Base-by-base conservation (phyloP, 2,113 vertebrate species). In the Trogon surrucura region DNA sequence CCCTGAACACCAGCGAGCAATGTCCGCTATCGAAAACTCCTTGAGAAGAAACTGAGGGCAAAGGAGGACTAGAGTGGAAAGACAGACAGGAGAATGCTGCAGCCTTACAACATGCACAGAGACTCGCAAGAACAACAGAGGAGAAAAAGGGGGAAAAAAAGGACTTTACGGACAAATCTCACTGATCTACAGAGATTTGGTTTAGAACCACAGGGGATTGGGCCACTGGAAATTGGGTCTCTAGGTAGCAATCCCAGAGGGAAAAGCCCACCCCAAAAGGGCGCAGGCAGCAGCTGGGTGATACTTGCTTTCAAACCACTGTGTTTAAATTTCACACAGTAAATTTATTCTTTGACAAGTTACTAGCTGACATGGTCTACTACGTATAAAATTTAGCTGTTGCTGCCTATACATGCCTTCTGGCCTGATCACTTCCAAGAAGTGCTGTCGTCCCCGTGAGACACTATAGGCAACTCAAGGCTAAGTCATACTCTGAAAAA, bases 1-100 rank as follows among this genome's bases (percentile, higher is more conserved):
- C 54, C 32, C 48, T 4, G 32, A 47, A 13, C 3, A 5, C 32
- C 64, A 56, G 45, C 0, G 0, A 51, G 45, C 34, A 69, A 44
- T 47, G 41, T 53, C 16, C 38, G 7, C 53, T 20, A 26, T 44
- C 5, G 38, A 71, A 56, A 81, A 89, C 30, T 44, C 56, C 44
- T 32, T 32, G 32, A 89, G 56, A 83, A 72, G 34, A 72, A 47
- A 29, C 14, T 67, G 58, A 11, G 2, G 23, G 41, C 48, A 54
- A 60, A 88, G 56, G 18, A 86, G 29, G 11, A 64, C 48, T 48
- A 44, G 22, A 45, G 16, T 72, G 69, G 12, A 77, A 21, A 48
- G 69, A 84, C 4, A 58, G 53, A 30, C 15, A 75, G 41, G 71
- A 38, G 30, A 69, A 44, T 18, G 5, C 44, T 60, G 45, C 50